These are phyloP conservation scores for Microtus oregoni DNA, from an alignment of 2,113 vertebrate genomes.

Conservation along the genomic window DNA sequence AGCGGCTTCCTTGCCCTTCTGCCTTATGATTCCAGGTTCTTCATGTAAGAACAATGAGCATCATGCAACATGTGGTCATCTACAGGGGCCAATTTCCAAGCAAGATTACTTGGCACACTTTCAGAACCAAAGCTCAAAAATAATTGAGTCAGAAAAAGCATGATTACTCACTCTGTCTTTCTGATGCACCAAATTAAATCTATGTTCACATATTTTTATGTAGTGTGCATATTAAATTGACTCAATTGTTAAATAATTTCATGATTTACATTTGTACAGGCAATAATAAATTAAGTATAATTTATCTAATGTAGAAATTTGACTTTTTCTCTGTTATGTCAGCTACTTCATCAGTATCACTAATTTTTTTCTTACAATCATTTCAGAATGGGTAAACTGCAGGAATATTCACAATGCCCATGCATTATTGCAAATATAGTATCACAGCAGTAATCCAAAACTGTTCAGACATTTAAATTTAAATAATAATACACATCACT, in stretches of 20 bases:
- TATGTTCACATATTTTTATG: not conserved
- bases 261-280: not conserved
- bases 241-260: not conserved
- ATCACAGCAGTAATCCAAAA: not conserved
- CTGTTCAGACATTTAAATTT: not conserved
- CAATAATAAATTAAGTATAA: not conserved
- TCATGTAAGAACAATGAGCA: not conserved
- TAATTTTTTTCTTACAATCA: not conserved
- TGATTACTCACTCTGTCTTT: not conserved
- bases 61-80: not conserved
- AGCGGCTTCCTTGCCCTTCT: not conserved
- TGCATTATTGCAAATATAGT: not conserved
- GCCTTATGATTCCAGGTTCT: rapidly evolving
- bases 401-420: not conserved
- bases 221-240: not conserved
- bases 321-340: not conserved
- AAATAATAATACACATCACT: not conserved
- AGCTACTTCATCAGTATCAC: not conserved
- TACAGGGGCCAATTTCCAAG: not conserved
- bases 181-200: not conserved
- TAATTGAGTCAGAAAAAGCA: not conserved
- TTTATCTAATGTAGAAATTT: not conserved
- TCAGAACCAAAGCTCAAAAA: not conserved
- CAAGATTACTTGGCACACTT: not conserved
- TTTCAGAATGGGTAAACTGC: not conserved